Percentiles rank a stretch among this genome's conserved stretches.
phyloP scores from a whole-genome alignment of 37 sponge, comb jelly and placozoan species.

The Ianthella basta region DNA sequence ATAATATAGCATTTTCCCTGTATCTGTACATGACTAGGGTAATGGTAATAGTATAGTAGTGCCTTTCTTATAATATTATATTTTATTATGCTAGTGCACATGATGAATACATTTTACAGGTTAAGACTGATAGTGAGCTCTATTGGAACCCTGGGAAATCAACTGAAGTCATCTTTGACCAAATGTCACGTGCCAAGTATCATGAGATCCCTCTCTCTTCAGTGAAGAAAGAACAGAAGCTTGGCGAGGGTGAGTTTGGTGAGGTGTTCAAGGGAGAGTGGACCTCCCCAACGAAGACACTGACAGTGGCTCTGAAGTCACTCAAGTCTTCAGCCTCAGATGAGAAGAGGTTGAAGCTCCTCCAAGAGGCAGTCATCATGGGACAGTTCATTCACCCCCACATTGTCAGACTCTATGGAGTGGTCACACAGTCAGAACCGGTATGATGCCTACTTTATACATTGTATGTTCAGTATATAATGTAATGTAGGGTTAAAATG shows the following conservation, averaged over 20 bases:
- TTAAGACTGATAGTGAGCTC: neutral
- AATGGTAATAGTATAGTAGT: too few species aligned
- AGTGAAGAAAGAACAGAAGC: neutral
- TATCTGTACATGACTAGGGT: too few species aligned
- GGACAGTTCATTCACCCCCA: constrained; percentile 18
- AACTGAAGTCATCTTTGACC: neutral
- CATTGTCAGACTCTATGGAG: constrained; percentile 17
- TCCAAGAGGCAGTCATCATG: constrained; percentile 28
- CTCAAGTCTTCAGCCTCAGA: constrained; percentile 27
- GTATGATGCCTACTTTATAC: neutral
- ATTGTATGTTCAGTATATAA: too few species aligned
- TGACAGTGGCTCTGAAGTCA: constrained; percentile 20
- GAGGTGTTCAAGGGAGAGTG: constrained; percentile 19
- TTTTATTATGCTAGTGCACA: too few species aligned
- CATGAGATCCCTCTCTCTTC: neutral
- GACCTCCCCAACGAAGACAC: neutral
- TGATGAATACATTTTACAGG: too few species aligned
- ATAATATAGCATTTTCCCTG: too few species aligned
- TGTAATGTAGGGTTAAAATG: too few species aligned
- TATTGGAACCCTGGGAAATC: neutral
- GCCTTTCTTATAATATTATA: too few species aligned
- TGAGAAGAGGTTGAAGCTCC: neutral
- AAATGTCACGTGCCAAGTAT: neutral
- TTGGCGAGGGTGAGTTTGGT: constrained; percentile 15
- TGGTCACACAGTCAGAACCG: neutral